Base-by-base conservation (phyloP, 1,140 invertebrate species). In the Drosophila auraria region DNA sequence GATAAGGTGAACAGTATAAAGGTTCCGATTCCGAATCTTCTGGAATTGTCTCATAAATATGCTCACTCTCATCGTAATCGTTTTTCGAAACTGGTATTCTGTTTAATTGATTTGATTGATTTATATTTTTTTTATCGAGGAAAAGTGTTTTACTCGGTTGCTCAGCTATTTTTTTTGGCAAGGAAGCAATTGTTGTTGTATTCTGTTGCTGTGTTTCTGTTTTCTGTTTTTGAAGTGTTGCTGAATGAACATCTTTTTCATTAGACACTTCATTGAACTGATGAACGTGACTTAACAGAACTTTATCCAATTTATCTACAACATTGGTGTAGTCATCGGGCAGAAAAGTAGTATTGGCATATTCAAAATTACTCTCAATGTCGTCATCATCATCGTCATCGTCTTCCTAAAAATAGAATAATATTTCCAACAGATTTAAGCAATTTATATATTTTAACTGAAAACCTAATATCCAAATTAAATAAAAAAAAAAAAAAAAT, bases 31-130 rank as follows among this genome's bases (percentile, higher is more conserved):
- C 95, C 6, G 94, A 94, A 17, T 95, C 94, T 77, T 96, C 95
- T 1, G 95, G 95, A 69, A 96, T 96, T 0, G 95, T 96, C 84
- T 96, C 95, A 77, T 96, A 96, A 69, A 96, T 96, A 82, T 96
- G 95, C 73, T 96, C 95, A 15, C 93, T 80, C 33, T 92, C 91
- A 63, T 90, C 86, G 63, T 91, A 90, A 5, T 80, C 82, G 61
- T 70, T 23, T 45, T 45, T 42, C 6, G 30, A 61, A 27, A 40
- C 14, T 57, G 23, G 38, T 14, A 74, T 50, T 49, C 9, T 57
- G 20, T 62, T 36, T 23, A 17, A 33, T 44, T 82, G 77, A 27
- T 47, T 47, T 50, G 40, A 53, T 30, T 40, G 78, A 15, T 79
- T 49, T 9, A 63, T 1, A 7, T 17, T 25, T 61, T 33, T 69